These are phyloP conservation scores for Luperina testacea DNA, from an alignment of 2,888 invertebrate species.

Conservation along the genomic window DNA sequence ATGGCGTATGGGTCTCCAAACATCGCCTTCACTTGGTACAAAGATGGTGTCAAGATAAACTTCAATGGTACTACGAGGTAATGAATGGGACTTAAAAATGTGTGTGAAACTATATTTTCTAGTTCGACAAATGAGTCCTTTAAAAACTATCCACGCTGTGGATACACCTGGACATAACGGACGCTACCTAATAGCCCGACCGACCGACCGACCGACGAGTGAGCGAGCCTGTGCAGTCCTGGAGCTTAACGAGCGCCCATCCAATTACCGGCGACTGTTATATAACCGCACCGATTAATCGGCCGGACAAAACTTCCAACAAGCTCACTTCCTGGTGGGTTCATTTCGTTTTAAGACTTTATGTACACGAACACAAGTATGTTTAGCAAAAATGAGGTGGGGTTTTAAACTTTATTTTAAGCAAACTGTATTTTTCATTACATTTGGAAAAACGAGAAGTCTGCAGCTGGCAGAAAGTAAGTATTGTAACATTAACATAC, in stretches of 20 bases:
- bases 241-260: conserved; percentile 39
- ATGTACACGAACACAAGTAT: neutral
- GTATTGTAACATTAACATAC: neutral
- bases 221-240: conserved; percentile 26
- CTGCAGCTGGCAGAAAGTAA: too few relatives aligned
- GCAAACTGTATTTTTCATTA: neutral
- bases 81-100: conserved; percentile 44
- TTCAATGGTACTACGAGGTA: conserved; percentile 93
- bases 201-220: neutral
- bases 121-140: neutral
- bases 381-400: neutral
- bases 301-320: neutral
- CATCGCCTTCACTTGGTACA: conserved; percentile 95
- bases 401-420: neutral
- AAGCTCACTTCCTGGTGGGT: conserved; percentile 1
- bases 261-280: conserved; percentile 56
- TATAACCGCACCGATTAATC: conserved; percentile 46
- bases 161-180: neutral
- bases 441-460: neutral
- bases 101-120: neutral
- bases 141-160: neutral
- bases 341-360: neutral
- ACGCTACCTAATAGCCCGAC: neutral
- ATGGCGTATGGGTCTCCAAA: conserved; percentile 94
- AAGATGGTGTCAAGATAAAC: conserved; percentile 94